phyloP scores from a whole-genome alignment of 1,140 invertebrate genomes.

The Apis dorsata region DNA sequence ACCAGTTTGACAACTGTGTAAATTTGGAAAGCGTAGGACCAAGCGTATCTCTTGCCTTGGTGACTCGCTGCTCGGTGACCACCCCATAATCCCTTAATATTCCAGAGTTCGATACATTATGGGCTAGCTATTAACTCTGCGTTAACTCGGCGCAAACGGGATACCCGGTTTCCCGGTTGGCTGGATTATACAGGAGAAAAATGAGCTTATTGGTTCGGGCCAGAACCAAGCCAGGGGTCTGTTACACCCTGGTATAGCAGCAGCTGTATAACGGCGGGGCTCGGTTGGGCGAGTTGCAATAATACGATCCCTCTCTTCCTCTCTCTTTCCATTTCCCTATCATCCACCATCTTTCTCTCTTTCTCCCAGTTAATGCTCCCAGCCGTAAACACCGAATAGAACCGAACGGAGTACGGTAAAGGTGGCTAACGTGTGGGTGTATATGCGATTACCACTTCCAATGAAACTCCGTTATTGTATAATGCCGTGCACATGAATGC shows the following conservation, averaged over 20 bases:
- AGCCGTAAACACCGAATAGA: slow-evolving; percentile 74
- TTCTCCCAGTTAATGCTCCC: slow-evolving; percentile 69
- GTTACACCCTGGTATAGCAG: slow-evolving; percentile 63
- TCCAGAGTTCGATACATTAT: slow-evolving; percentile 68
- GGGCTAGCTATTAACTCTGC: slow-evolving; percentile 68
- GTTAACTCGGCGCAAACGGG: slow-evolving; percentile 68
- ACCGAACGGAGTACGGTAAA: slow-evolving; percentile 72
- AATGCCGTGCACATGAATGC: slow-evolving; percentile 14
- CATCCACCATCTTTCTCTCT: slow-evolving; percentile 44
- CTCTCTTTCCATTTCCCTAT: slow-evolving; percentile 27
- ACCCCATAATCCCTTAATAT: slow-evolving; percentile 69
- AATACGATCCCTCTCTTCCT: slow-evolving; percentile 59
- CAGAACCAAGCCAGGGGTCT: slow-evolving; percentile 61
- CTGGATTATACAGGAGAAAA: slow-evolving; percentile 71
- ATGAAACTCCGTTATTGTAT: slow-evolving; percentile 38
- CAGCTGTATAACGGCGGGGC: slow-evolving; percentile 59
- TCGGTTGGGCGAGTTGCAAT: slow-evolving; percentile 65
- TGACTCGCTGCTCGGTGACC: slow-evolving; percentile 52
- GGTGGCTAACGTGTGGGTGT: slow-evolving; percentile 63
- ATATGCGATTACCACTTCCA: slow-evolving; percentile 62
- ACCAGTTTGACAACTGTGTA: slow-evolving; percentile 12
- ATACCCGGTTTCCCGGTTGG: slow-evolving; percentile 66
- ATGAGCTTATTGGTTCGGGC: slow-evolving; percentile 71
- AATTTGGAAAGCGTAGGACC: slow-evolving; percentile 51
- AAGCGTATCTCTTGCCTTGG: slow-evolving; percentile 38